These are phyloP conservation scores for Crambe crambe DNA, from an alignment of 37 sponge, comb jelly and placozoan species.

Conservation along the genomic window DNA sequence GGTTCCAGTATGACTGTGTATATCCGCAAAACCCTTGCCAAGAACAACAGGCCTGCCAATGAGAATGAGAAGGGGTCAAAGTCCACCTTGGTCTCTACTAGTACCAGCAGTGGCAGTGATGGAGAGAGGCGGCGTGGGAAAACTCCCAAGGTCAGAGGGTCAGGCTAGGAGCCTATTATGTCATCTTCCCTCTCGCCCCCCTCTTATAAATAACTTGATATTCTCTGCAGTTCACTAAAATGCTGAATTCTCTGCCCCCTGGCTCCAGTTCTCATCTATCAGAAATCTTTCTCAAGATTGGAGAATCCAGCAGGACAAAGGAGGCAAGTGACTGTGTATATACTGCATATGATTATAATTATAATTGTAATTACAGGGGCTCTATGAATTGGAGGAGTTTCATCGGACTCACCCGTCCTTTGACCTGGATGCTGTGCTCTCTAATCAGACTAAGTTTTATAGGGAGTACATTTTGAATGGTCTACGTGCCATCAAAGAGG, in stretches of 20 bases:
- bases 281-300: not conserved
- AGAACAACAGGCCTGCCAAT: conserved; percentile 5
- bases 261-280: not conserved
- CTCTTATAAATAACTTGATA: not conserved
- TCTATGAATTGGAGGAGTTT: not conserved
- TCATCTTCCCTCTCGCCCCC: not conserved
- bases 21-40: conserved; percentile 45
- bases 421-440: not conserved
- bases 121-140: too few species aligned
- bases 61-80: not conserved
- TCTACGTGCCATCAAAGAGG: not conserved
- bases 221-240: not conserved
- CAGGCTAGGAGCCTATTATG: not conserved
- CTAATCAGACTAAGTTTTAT: not conserved
- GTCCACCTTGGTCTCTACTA: too few species aligned
- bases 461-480: not conserved
- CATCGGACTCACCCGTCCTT: not conserved
- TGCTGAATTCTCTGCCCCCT: not conserved
- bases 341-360: too few species aligned
- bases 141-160: not conserved
- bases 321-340: too few species aligned
- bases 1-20: conserved; percentile 24
- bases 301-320: not conserved
- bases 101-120: too few species aligned
- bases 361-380: not conserved